Evolutionary conservation across 2,888 invertebrate genomes (phyloP).

Genomic region (Calameuta pallipes): DNA sequence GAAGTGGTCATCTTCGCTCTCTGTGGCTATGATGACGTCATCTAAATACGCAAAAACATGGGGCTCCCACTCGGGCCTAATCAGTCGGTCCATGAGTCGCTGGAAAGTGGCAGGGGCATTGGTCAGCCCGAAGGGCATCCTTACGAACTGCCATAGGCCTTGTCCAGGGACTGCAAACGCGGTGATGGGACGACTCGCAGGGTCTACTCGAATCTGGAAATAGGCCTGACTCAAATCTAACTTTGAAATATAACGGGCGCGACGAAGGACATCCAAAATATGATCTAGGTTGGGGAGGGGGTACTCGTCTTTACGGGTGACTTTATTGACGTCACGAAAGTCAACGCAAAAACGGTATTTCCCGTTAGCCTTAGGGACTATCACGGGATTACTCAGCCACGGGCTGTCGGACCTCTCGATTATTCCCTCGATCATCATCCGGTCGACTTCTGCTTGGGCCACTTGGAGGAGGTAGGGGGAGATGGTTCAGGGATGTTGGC

Average conservation of each 20-base stretch:
- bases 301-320: too few relatives aligned
- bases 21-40: slow-evolving; percentile 34
- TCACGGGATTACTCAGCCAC: slow-evolving; percentile 5
- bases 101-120: slow-evolving; percentile 47
- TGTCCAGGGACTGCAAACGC: slow-evolving; percentile 30
- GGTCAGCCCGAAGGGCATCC: slow-evolving; percentile 50
- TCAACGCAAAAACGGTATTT: not conserved
- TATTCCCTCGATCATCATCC: not conserved
- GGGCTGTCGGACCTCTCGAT: not conserved
- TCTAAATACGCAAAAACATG: slow-evolving; percentile 39
- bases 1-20: slow-evolving; percentile 35
- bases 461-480: not conserved
- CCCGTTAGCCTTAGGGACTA: not conserved
- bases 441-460: slow-evolving; percentile 1
- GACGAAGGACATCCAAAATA: too few relatives aligned
- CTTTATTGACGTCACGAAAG: too few relatives aligned
- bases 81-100: slow-evolving; percentile 31
- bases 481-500: slow-evolving; percentile 5
- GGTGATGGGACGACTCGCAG: slow-evolving; percentile 25
- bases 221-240: slow-evolving; percentile 23
- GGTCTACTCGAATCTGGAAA: slow-evolving; percentile 29
- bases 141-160: slow-evolving; percentile 33
- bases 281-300: too few relatives aligned
- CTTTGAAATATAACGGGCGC: too few relatives aligned
- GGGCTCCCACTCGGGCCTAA: slow-evolving; percentile 36